Base-by-base conservation (phyloP, 2,797 vertebrate species). In the Danio tinwini region DNA sequence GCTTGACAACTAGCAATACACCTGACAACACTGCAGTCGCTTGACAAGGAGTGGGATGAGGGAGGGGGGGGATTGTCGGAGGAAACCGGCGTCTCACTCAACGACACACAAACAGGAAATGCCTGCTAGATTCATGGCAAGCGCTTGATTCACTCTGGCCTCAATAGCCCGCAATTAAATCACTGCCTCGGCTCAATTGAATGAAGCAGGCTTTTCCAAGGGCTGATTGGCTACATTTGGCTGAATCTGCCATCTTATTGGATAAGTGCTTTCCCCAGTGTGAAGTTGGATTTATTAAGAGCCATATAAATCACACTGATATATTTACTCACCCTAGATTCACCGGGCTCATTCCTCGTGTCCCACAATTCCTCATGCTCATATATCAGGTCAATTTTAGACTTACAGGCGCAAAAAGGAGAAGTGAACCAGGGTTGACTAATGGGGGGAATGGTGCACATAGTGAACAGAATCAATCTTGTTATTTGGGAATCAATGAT, bases 211-310 rank as follows among this genome's bases (percentile, higher is more conserved):
- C 73, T 74, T 78, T 81, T 78, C 53, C 74, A 62, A 56, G 44
- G 53, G 7, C 7, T 70, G 63, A 74, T 73, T 69, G 78, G 68
- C n/a, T 19, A 73, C 56, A 55, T 68, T 59, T 53, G 53, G 81
- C 69, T 39, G 69, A 65, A 67, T 74, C 75, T 55, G 55, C 76
- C 11, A 59, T 56, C 76, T 80, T 70, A 75, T 50, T 83, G 76
- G 47, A 74, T 71, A 71, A 75, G 59, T 61, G 47, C 58, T 47
- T 47, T 45, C 63, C 39, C 12, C 17, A 17, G 64, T 63, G 71
- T 56, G 53, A 69, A 74, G 63, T 67, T 68, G 58, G 81, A 79
- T 80, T 80, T 83, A 83, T 83, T 83, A 79, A 52, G 65, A 75
- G 72, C 21, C 61, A 67, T 64, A 58, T 58, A 80, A 61, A 82